Evolutionary conservation across 2,113 vertebrate species (phyloP), one percentile per base, ranked within the genome.

Genomic region (Piaya cayana): DNA sequence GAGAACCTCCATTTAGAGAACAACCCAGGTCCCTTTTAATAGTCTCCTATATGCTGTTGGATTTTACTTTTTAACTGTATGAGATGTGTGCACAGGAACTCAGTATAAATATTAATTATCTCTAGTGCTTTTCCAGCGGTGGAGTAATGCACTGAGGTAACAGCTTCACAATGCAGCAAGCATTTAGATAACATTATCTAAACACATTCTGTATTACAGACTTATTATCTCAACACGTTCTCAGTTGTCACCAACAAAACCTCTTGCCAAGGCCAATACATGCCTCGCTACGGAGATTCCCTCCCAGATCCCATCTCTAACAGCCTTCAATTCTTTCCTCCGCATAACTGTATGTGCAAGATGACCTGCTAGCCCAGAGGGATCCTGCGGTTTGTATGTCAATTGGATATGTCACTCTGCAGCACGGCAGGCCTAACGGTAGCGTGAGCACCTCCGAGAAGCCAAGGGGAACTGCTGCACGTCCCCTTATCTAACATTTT

Each of bases 111-210:
- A 95, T 96, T 96, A 96, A 97, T 86, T 92, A 78, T 76, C 89
- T 90, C 49, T 15, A 92, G 60, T 83, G 93, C 81, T 96, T 92
- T 94, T 93, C 89, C 82, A 88, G 92, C 26, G 63, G 76, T 75
- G n/a, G 56, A 93, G 42, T 75, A 93, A 88, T 95, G 83, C 65
- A 71, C 91, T 67, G 50, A 91, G 93, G 78, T 96, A 98, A 95
- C 83, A 95, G 76, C 82, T 91, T 93, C 94, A 95, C 88, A 96
- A 94, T 56, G 82, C 86, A 97, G 88, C 64, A 67, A n/a, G 29
- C 92, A 90, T 78, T 96, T 62, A 92, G 95, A 91, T 96, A 95
- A 96, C 87, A 65, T 88, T 90, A 95, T 94, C 96, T 92, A 86
- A 96, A 96, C 69, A 50, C 85, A 91, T 93, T 72, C 86, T 83